Evolutionary conservation across 2,797 vertebrate species (phyloP).

Genomic region (Crypturellus tataupa): DNA sequence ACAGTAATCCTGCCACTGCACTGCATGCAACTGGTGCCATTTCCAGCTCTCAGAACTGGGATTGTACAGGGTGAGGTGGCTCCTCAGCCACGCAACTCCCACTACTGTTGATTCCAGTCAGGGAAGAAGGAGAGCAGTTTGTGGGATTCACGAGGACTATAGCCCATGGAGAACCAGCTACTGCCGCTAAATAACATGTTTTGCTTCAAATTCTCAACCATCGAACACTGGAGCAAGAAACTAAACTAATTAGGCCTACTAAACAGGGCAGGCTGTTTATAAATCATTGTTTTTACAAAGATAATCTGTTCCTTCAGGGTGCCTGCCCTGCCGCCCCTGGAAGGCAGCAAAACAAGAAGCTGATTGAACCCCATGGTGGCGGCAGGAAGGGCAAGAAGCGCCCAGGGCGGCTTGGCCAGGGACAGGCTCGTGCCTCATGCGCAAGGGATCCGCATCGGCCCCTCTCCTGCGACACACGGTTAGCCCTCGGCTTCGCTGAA

Average conservation of each 20-base stretch:
- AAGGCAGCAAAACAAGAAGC: constrained; percentile 24
- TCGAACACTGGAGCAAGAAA: not conserved
- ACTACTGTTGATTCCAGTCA: not conserved
- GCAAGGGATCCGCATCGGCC: not conserved
- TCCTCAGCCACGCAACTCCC: not conserved
- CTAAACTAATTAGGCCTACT: not conserved
- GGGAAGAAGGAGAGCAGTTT: not conserved
- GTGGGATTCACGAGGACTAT: not conserved
- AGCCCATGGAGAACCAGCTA: not conserved
- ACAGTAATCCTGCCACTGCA: not conserved
- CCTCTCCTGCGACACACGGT: constrained; percentile 17
- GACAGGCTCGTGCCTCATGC: constrained; percentile 44
- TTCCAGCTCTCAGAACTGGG: not conserved
- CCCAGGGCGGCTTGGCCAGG: not conserved
- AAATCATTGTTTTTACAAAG: not conserved
- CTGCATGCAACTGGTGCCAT: accelerated
- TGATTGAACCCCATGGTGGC: not conserved
- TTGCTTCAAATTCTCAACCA: not conserved
- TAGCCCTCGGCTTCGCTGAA: not conserved
- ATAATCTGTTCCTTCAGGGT: not conserved
- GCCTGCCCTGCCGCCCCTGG: not conserved
- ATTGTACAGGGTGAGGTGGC: not conserved
- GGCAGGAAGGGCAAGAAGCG: constrained; percentile 22
- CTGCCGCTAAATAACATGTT: not conserved
- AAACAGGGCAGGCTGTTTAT: not conserved